Conservation (phyloP, 2,888 invertebrate genomes). For the Dromius quadrimaculatus region DNA sequence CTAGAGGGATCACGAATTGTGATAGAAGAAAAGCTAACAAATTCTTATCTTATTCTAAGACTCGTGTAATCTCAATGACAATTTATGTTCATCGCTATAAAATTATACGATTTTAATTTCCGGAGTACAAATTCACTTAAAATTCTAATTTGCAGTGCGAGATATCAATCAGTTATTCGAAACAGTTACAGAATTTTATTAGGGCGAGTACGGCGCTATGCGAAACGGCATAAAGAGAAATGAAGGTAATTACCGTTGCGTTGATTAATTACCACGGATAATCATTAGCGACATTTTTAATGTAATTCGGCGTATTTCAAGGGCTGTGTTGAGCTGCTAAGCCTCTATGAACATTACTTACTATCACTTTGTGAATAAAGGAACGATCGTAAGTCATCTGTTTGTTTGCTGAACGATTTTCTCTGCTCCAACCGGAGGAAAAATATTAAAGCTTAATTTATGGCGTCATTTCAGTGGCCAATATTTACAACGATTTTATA, state of each 20-base stretch:
- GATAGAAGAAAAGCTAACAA: too few species aligned
- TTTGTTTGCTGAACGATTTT: conserved; percentile 42
- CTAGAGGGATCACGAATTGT: too few species aligned
- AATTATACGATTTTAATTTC: conserved; percentile 42
- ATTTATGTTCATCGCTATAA: conserved; percentile 15
- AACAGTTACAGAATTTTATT: conserved; percentile 44
- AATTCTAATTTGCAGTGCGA: conserved; percentile 39
- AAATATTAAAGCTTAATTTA: conserved; percentile 43
- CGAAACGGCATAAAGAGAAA: conserved; percentile 41
- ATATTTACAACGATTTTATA: too few species aligned
- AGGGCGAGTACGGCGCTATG: neutral
- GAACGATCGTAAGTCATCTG: conserved; percentile 46
- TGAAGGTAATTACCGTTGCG: conserved; percentile 45
- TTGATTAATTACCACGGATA: conserved; percentile 48
- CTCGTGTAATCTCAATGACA: conserved; percentile 15
- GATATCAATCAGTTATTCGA: conserved; percentile 46
- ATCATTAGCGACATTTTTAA: conserved; percentile 51
- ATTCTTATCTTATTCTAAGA: too few species aligned
- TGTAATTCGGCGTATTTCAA: conserved; percentile 40
- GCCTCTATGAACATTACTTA: conserved; percentile 49
- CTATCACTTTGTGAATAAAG: conserved; percentile 32
- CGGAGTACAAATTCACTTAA: conserved; percentile 37
- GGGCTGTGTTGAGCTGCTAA: conserved; percentile 16
- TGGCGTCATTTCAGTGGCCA: conserved; percentile 10
- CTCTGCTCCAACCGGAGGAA: conserved; percentile 1